These are phyloP conservation scores for Delichon dasypus DNA, from an alignment of 2,797 vertebrate species.

Conservation along the genomic window DNA sequence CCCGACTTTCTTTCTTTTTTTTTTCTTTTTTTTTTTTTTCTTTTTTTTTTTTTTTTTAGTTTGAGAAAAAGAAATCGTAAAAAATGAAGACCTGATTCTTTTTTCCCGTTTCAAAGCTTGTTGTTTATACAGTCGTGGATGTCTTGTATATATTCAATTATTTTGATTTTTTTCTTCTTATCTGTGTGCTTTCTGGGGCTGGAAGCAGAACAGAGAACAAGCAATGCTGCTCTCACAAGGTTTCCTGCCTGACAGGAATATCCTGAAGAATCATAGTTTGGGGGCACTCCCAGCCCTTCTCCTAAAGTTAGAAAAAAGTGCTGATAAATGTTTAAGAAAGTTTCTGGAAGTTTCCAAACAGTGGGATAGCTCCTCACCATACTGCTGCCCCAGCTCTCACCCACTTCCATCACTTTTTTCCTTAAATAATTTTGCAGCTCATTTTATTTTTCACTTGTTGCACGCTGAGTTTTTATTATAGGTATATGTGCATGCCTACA, in stretches of 20 bases:
- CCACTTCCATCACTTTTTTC: background rate
- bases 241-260: background rate
- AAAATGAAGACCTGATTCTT: background rate
- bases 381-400: background rate
- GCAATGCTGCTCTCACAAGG: background rate
- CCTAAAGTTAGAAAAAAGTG: background rate
- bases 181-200: background rate
- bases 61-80: slow-evolving; percentile 24
- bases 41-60: background rate
- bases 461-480: background rate
- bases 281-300: background rate
- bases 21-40: no score
- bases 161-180: background rate
- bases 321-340: background rate
- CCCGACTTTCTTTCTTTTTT: background rate
- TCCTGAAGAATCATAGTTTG: background rate
- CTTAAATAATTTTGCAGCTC: background rate
- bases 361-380: background rate
- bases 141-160: background rate
- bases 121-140: background rate
- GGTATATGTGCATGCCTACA: fast-evolving
- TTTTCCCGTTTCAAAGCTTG: background rate
- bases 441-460: background rate
- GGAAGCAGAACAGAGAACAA: background rate
- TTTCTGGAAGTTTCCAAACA: background rate